phyloP scores from a whole-genome alignment of 2,888 invertebrate genomes.

The Allolobophora icterica region DNA sequence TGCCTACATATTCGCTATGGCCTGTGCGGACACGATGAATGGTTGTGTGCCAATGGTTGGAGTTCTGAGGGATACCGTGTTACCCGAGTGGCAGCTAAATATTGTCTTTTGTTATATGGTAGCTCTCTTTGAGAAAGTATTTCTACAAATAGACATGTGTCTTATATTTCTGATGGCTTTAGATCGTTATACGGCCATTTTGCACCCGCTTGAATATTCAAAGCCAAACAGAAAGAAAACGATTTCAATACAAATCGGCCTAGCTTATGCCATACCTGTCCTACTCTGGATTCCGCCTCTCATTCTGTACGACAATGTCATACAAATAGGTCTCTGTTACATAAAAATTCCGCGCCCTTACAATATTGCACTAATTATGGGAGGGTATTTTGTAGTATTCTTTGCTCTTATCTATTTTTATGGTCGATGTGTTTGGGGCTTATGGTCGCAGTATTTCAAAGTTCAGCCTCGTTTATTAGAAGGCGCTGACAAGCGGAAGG shows the following conservation, averaged over 20 bases:
- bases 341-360: too few species aligned
- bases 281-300: neutral
- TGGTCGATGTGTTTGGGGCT: conserved; percentile 14
- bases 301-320: neutral
- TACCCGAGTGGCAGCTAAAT: neutral
- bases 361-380: neutral
- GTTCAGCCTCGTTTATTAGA: neutral
- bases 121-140: too few species aligned
- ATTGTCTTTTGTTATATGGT: neutral
- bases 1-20: neutral
- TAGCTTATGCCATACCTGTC: neutral
- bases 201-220: neutral
- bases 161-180: neutral
- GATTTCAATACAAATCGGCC: neutral
- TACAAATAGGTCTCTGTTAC: neutral
- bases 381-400: neutral
- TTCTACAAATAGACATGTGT: neutral
- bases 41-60: neutral
- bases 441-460: neutral
- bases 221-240: neutral
- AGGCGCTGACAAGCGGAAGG: neutral
- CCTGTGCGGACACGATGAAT: neutral
- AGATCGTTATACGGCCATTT: conserved; percentile 1
- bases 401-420: neutral
- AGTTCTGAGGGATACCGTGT: neutral